Percentiles rank a stretch among this genome's conserved stretches.
Conservation (phyloP, 1,140 invertebrate genomes). For the Phthorimaea operculella region DNA sequence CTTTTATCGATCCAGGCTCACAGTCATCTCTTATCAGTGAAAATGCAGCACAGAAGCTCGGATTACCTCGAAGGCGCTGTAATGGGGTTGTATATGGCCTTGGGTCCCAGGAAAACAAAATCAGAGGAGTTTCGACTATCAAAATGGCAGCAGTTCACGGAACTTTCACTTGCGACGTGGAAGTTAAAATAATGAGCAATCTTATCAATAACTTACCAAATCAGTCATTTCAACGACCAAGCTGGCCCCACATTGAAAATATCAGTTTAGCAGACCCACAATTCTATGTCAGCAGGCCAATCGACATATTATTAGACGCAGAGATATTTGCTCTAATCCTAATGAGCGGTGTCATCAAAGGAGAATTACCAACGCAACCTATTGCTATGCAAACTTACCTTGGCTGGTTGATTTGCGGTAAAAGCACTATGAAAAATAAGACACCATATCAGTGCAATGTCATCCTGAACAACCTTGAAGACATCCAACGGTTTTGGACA, state of each 20-base stretch:
- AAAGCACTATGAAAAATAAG: neutral
- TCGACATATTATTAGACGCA: conserved; percentile 15
- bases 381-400: neutral
- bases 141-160: neutral
- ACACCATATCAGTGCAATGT: conserved; percentile 4
- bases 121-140: neutral
- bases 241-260: conserved; percentile 7
- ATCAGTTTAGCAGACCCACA: conserved; percentile 13
- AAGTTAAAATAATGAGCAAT: conserved; percentile 8
- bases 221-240: conserved; percentile 10
- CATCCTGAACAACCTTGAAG: conserved; percentile 5
- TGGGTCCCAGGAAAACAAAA: neutral
- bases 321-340: conserved; percentile 11
- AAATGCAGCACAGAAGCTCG: neutral
- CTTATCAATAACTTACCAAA: conserved; percentile 14
- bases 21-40: conserved; percentile 11
- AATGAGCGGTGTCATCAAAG: conserved; percentile 7
- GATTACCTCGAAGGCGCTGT: neutral
- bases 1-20: conserved; percentile 28
- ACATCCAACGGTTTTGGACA: conserved; percentile 30
- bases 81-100: neutral
- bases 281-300: conserved; percentile 9
- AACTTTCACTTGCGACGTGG: neutral
- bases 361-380: neutral
- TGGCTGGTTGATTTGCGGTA: conserved; percentile 1